Conservation (phyloP, 2,888 invertebrate species). For the Drosophila quinaria region DNA sequence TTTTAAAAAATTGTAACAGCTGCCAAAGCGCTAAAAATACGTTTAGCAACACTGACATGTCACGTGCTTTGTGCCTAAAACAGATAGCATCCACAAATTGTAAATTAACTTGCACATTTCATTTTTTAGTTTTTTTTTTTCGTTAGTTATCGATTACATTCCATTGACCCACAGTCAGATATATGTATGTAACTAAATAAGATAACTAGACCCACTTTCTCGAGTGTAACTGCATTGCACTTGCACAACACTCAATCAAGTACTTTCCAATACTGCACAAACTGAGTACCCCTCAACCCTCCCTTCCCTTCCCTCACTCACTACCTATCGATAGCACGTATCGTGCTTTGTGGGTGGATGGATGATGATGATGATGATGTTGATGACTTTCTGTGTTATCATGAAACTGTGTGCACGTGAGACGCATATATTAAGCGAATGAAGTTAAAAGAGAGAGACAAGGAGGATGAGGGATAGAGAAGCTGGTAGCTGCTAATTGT, state of each 20-base stretch:
- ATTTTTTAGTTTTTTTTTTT: too few species aligned
- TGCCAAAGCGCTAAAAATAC: background rate
- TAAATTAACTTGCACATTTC: background rate
- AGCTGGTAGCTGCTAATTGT: conserved; percentile 27
- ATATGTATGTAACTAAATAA: conserved; percentile 10
- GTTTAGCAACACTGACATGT: background rate
- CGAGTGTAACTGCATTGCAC: conserved; percentile 7
- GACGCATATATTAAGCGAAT: conserved; percentile 2
- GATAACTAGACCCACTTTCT: conserved; percentile 25
- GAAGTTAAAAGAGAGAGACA: background rate
- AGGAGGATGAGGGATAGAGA: background rate
- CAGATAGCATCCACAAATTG: background rate
- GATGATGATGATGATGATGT: background rate
- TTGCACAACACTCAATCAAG: conserved; percentile 16
- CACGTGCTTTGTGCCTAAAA: background rate
- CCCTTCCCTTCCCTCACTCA: background rate
- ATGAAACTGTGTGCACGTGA: conserved; percentile 36
- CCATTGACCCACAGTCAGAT: background rate
- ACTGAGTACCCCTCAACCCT: background rate
- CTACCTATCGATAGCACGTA: background rate
- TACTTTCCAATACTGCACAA: conserved; percentile 12
- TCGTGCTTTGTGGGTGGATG: conserved; percentile 1
- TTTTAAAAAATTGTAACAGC: background rate
- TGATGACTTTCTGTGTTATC: conserved; percentile 24
- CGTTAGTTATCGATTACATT: background rate